Conservation (phyloP, 1,140 invertebrate species). For the Ceratina japonica region DNA sequence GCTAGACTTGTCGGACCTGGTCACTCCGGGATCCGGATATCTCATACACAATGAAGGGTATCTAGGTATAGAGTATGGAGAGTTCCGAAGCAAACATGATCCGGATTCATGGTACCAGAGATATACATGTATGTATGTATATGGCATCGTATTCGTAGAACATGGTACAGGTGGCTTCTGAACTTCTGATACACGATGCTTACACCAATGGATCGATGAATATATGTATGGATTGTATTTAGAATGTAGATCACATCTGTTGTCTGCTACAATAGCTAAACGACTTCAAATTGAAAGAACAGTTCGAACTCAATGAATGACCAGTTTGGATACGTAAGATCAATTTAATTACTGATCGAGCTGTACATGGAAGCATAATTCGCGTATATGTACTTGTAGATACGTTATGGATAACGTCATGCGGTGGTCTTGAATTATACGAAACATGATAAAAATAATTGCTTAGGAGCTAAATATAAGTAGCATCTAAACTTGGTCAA, state of each 20-base stretch:
- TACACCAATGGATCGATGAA: slow-evolving; percentile 3
- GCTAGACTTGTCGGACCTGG: neutral
- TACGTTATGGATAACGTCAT: too few relatives aligned
- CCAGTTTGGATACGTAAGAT: too few relatives aligned
- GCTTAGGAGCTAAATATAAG: neutral
- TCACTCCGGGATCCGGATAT: neutral
- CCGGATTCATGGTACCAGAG: neutral
- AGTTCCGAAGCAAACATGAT: slow-evolving; percentile 12
- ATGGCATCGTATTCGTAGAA: slow-evolving; percentile 2
- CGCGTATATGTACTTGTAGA: too few relatives aligned
- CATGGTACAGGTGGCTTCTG: slow-evolving; percentile 11
- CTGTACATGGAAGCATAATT: too few relatives aligned
- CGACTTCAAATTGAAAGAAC: too few relatives aligned
- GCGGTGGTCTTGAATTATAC: neutral
- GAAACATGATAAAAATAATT: neutral
- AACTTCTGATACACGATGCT: neutral
- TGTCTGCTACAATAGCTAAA: neutral
- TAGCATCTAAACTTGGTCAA: neutral
- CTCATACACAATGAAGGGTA: neutral
- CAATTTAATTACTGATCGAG: too few relatives aligned
- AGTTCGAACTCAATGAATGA: too few relatives aligned
- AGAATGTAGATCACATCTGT: neutral
- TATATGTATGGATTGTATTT: neutral
- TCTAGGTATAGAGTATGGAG: neutral
- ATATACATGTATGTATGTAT: neutral